These are phyloP conservation scores for Leptinotarsa juncta DNA, from an alignment of 2,888 invertebrate species.

Conservation along the genomic window DNA sequence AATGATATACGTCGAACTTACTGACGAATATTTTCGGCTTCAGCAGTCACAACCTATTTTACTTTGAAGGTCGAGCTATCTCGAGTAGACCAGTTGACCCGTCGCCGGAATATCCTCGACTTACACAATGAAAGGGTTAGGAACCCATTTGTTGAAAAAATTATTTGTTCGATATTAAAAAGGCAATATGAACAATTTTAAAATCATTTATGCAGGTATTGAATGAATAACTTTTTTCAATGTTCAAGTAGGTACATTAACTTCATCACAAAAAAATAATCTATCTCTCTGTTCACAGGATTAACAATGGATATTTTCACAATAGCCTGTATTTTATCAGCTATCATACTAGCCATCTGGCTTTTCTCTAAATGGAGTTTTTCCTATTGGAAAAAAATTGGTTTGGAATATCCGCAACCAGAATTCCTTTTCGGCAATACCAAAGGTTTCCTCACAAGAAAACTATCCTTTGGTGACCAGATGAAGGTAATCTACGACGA, in stretches of 20 bases:
- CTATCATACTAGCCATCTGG: constrained; percentile 18
- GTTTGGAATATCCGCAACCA: constrained; percentile 45
- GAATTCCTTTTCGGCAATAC: constrained; percentile 37
- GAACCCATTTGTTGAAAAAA: too few relatives aligned
- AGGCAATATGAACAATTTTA: too few relatives aligned
- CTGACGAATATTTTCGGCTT: too few relatives aligned
- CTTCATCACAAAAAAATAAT: neutral
- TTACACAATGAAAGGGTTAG: too few relatives aligned
- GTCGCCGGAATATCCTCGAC: too few relatives aligned
- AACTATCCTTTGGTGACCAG: constrained; percentile 23
- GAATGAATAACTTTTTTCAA: neutral
- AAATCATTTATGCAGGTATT: too few relatives aligned
- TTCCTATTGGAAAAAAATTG: constrained; percentile 54
- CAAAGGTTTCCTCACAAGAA: constrained; percentile 16
- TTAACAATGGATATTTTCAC: constrained; percentile 17
- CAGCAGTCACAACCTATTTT: too few relatives aligned
- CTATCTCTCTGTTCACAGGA: neutral
- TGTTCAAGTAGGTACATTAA: neutral
- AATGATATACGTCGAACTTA: too few relatives aligned
- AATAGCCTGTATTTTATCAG: neutral
- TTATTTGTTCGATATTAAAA: too few relatives aligned
- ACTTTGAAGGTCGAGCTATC: too few relatives aligned
- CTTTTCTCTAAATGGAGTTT: constrained; percentile 46
- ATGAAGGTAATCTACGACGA: constrained; percentile 38
- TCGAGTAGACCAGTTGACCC: too few relatives aligned